Evolutionary conservation across 2,888 invertebrate species (phyloP).

Genomic region (Phyllotreta cruciferae): DNA sequence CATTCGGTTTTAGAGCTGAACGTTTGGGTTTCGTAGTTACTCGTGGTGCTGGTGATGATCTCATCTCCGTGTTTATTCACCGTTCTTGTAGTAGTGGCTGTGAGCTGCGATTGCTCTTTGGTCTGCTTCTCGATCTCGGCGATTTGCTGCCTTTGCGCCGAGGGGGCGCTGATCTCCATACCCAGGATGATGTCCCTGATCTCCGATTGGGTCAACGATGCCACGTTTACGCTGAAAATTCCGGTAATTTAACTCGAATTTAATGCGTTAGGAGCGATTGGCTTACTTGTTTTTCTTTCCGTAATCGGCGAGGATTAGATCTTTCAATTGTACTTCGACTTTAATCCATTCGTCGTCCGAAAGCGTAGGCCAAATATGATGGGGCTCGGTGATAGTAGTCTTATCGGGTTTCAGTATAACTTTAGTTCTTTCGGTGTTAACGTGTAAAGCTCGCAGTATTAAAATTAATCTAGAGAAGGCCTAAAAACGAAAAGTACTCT

Average conservation of each 20-base stretch:
- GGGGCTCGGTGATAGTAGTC: constrained; percentile 97
- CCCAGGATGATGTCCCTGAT: constrained; percentile 99
- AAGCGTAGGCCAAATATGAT: constrained; percentile 99
- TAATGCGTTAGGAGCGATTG: too few species aligned
- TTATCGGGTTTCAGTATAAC: constrained; percentile 98
- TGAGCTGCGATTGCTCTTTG: constrained; percentile 97
- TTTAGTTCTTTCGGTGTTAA: constrained; percentile 98
- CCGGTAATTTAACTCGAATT: too few species aligned
- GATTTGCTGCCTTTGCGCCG: constrained; percentile 98
- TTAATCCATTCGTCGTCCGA: constrained; percentile 99
- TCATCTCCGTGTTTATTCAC: constrained; percentile 99
- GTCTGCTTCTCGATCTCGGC: constrained; percentile 99
- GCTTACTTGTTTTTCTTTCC: constrained; percentile 98
- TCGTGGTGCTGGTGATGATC: constrained; percentile 98
- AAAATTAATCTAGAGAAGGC: constrained; percentile 97
- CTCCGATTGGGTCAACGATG: constrained; percentile 98
- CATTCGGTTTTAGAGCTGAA: constrained; percentile 99
- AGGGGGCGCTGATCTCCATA: constrained; percentile 99
- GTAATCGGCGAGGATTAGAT: constrained; percentile 97
- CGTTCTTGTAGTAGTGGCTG: constrained; percentile 97
- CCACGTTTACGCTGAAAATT: constrained; percentile 86
- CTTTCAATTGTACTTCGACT: constrained; percentile 97
- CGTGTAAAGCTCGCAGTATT: constrained; percentile 95
- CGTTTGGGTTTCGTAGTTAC: constrained; percentile 98
- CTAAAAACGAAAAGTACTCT: constrained; percentile 54